Evolutionary conservation across 2,888 invertebrate genomes (phyloP).

Genomic region (Diarsia mendica): DNA sequence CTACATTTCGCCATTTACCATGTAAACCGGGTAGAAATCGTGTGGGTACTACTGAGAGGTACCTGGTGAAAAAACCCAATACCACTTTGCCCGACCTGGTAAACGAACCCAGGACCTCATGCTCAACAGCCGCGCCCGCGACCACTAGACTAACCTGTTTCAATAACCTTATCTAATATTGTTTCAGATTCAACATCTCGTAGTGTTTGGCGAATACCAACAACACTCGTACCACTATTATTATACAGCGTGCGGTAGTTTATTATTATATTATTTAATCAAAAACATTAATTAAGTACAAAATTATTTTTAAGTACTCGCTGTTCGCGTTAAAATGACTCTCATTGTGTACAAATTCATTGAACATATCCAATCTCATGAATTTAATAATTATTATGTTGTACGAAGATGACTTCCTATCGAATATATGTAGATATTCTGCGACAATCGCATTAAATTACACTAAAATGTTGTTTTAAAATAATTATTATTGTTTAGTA

Average conservation of each 20-base stretch:
- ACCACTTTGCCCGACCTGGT: background rate
- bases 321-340: conserved; percentile 53
- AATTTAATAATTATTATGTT: conserved; percentile 55
- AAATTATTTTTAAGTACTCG: conserved; percentile 62
- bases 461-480: conserved; percentile 42
- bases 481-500: conserved; percentile 64
- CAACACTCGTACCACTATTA: conserved; percentile 73
- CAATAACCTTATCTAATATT: conserved; percentile 60
- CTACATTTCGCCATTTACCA: background rate
- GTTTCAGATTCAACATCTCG: conserved; percentile 80
- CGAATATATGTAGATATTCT: conserved; percentile 34
- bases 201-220: conserved; percentile 77
- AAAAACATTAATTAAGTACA: conserved; percentile 71
- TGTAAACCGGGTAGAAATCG: background rate
- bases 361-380: conserved; percentile 78
- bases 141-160: background rate
- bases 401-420: conserved; percentile 48
- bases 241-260: conserved; percentile 85
- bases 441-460: conserved; percentile 41
- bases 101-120: background rate
- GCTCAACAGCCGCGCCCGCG: background rate
- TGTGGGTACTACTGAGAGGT: background rate
- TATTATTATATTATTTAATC: conserved; percentile 44
- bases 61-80: background rate
- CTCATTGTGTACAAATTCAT: conserved; percentile 82